phyloP scores from a whole-genome alignment of 2,113 vertebrate genomes.

The Saiga tatarica region DNA sequence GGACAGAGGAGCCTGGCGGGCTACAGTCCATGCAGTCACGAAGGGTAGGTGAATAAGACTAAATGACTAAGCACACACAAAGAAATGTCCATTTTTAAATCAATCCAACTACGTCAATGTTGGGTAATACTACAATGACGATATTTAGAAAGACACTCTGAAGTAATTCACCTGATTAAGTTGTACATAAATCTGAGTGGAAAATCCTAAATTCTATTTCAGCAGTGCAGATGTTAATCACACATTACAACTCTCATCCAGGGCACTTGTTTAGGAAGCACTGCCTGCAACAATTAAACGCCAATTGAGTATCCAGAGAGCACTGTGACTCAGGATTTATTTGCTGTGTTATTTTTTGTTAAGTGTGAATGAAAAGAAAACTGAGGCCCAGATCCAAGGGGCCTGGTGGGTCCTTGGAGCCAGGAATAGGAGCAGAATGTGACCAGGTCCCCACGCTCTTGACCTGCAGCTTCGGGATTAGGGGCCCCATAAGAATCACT shows the following conservation, averaged over 20 bases:
- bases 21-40: not conserved
- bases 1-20: not conserved
- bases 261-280: not conserved
- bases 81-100: slow-evolving; percentile 13
- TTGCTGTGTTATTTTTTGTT: not conserved
- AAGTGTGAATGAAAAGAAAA: not conserved
- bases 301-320: not conserved
- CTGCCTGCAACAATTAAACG: not conserved
- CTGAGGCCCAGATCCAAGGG: not conserved
- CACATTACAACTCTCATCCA: not conserved
- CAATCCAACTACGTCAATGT: not conserved
- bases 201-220: not conserved
- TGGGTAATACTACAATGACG: not conserved
- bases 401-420: not conserved
- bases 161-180: not conserved
- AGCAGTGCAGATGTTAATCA: not conserved
- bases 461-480: not conserved
- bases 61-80: not conserved
- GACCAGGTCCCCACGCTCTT: not conserved
- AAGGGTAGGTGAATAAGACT: not conserved
- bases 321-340: not conserved
- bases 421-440: not conserved
- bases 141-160: not conserved
- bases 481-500: not conserved
- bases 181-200: not conserved